Evolutionary conservation across 92 coral and sea anemone species (phyloP).

Genomic region (Palythoa grandiflora): DNA sequence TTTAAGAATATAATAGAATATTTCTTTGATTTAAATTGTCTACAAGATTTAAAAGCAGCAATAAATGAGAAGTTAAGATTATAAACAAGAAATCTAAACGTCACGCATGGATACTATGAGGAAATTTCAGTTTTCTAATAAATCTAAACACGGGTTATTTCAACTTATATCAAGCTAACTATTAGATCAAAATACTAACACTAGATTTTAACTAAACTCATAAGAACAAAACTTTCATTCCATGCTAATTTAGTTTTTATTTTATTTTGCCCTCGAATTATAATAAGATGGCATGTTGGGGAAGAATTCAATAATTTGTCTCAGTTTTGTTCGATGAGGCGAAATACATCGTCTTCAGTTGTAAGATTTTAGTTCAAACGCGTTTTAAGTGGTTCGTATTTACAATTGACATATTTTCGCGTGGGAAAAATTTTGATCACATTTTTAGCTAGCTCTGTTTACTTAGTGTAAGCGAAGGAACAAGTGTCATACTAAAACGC

Average conservation of each 20-base stretch:
- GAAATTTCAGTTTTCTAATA: neutral
- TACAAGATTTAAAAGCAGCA: neutral
- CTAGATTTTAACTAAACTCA: no score
- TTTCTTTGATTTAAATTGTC: no score
- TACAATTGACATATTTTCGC: constrained; percentile 48
- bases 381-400: constrained; percentile 34
- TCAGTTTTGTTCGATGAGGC: neutral
- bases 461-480: constrained; percentile 41
- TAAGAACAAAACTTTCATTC: no score
- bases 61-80: neutral
- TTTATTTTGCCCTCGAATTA: neutral
- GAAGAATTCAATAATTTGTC: neutral
- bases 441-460: constrained; percentile 9
- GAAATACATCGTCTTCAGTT: neutral
- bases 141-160: neutral
- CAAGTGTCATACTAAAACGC: constrained; percentile 8
- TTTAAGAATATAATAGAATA: no score
- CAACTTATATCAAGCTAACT: no score
- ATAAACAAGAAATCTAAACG: neutral
- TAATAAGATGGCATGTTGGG: neutral
- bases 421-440: constrained; percentile 39
- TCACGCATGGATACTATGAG: neutral
- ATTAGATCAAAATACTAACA: no score
- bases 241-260: no score
- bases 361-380: constrained; percentile 5